phyloP scores from a whole-genome alignment of 2,888 invertebrate genomes.

The Zhengitettix transpicula region DNA sequence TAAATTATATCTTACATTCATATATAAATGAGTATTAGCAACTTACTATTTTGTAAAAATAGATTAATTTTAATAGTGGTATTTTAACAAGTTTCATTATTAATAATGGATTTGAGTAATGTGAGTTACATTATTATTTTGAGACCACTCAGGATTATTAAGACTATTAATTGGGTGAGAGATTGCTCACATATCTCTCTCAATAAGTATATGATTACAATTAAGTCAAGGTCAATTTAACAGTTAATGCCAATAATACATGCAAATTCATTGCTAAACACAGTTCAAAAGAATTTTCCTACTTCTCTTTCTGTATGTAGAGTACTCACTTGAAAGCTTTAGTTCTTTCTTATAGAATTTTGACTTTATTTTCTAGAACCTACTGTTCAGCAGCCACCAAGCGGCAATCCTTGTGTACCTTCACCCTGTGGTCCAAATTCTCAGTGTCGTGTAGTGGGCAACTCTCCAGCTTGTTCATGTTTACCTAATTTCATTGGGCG shows the following conservation, averaged over 20 bases:
- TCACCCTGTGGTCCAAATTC: slow-evolving; percentile 43
- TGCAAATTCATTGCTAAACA: no score
- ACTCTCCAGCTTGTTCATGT: slow-evolving; percentile 18
- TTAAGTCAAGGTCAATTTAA: not conserved
- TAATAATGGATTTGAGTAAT: no score
- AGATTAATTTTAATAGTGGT: not conserved
- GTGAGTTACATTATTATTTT: no score
- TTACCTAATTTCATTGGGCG: slow-evolving; percentile 19
- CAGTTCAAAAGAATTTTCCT: no score
- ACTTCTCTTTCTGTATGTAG: no score
- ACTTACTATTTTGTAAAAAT: not conserved
- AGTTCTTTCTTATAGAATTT: not conserved
- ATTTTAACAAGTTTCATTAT: no score
- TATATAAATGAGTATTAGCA: not conserved
- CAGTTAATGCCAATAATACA: no score
- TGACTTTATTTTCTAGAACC: slow-evolving; percentile 5
- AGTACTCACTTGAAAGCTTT: not conserved
- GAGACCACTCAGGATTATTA: no score
- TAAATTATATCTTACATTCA: no score
- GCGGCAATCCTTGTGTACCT: slow-evolving; percentile 37
- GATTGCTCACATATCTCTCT: no score
- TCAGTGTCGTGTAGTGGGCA: slow-evolving; percentile 23
- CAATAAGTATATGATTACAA: no score
- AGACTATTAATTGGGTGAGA: no score
- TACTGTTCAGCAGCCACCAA: slow-evolving; percentile 8